These are phyloP conservation scores for Drosophila nr. perissopoda DNA, from an alignment of 2,888 invertebrate genomes.

Conservation along the genomic window DNA sequence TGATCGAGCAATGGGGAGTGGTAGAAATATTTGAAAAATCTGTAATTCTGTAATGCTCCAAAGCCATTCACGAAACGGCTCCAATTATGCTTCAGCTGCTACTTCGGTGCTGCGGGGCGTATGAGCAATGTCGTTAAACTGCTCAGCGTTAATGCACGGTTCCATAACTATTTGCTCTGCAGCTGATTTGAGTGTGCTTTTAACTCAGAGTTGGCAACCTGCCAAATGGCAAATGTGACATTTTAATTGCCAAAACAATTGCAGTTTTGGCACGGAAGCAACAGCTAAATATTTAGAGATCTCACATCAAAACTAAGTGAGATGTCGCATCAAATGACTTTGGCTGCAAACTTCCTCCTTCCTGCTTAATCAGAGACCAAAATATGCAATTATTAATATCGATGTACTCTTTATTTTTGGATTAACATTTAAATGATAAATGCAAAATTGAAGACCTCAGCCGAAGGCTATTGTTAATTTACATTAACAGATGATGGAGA, in stretches of 20 bases:
- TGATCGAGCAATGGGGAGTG: background rate
- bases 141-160: conserved; percentile 65
- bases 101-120: conserved; percentile 60
- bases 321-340: conserved; percentile 52
- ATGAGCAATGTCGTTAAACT: conserved; percentile 66
- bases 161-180: conserved; percentile 42
- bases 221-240: background rate
- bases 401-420: background rate
- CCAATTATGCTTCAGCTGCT: conserved; percentile 57
- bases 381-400: conserved; percentile 17
- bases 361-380: conserved; percentile 30
- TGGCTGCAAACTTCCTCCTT: conserved; percentile 41
- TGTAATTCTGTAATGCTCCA: conserved; percentile 70
- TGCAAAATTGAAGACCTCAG: background rate
- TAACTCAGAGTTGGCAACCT: background rate
- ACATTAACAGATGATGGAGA: background rate
- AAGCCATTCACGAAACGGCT: conserved; percentile 64
- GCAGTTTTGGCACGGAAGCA: conserved; percentile 50
- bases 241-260: conserved; percentile 19
- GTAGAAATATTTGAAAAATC: conserved; percentile 75
- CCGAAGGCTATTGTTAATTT: conserved; percentile 7
- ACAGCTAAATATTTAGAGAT: conserved; percentile 27
- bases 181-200: conserved; percentile 7
- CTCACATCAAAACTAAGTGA: conserved; percentile 50
- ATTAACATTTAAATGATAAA: conserved; percentile 5